phyloP scores from a whole-genome alignment of 2,797 vertebrate species.

The Lepus townsendii region DNA sequence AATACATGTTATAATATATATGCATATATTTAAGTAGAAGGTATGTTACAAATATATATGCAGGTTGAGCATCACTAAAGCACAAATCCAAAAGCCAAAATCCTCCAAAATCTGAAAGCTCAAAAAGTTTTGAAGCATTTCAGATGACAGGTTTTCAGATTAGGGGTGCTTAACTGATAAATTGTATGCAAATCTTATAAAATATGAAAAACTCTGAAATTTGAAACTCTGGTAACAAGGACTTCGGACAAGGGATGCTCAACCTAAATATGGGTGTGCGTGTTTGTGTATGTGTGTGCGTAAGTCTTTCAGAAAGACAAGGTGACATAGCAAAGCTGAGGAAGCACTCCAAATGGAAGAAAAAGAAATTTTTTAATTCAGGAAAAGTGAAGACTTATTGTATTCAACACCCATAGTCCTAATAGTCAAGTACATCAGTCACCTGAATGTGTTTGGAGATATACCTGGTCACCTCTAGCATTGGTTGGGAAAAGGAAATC shows the following conservation, averaged over 20 bases:
- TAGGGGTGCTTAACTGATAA: no score
- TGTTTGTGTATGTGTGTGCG: not conserved
- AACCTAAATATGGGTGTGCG: not conserved
- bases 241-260: no score
- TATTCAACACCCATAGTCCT: not conserved
- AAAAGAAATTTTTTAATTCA: conserved; percentile 23
- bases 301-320: not conserved
- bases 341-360: not conserved
- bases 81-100: no score
- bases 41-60: not conserved
- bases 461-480: not conserved
- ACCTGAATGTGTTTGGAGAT: not conserved
- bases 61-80: no score
- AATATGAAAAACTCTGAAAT: no score
- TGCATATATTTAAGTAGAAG: not conserved
- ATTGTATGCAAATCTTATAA: no score
- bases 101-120: no score
- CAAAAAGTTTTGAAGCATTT: no score
- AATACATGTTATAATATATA: not conserved
- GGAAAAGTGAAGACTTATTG: conserved; percentile 11
- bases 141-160: no score
- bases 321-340: conserved; percentile 16
- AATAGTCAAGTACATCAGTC: not conserved
- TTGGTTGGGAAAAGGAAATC: not conserved
- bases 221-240: no score